Evolutionary conservation across 2,113 vertebrate species (phyloP).

Genomic region (Mungos mungo): DNA sequence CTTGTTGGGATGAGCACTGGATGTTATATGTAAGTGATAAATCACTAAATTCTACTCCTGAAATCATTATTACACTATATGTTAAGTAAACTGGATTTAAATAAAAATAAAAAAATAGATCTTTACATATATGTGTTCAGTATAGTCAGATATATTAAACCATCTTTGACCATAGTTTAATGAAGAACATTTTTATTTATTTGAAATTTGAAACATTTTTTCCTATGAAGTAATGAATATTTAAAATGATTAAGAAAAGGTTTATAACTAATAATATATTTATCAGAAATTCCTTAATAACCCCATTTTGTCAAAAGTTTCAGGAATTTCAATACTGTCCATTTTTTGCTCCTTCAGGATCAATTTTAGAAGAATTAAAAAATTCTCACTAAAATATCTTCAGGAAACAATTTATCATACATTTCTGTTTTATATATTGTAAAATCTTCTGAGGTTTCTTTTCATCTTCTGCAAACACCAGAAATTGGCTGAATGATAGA

Average conservation of each 20-base stretch:
- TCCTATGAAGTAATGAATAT: background rate
- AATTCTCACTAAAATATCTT: background rate
- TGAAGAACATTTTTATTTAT: conserved; percentile 11
- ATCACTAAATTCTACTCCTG: no score
- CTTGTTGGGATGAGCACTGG: no score
- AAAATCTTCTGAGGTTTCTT: background rate
- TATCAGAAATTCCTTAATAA: background rate
- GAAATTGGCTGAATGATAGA: background rate
- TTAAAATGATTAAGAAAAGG: background rate
- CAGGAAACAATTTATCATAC: background rate
- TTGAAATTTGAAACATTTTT: background rate
- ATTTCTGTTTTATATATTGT: background rate
- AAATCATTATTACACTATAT: no score
- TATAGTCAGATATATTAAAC: background rate
- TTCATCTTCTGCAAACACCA: background rate
- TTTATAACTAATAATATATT: no score
- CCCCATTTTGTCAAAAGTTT: background rate
- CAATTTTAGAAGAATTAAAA: conserved; percentile 23
- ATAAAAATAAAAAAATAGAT: background rate
- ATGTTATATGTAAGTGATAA: no score
- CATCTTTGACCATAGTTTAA: background rate
- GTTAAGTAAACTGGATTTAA: no score
- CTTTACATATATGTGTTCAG: background rate
- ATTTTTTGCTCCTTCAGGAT: background rate
- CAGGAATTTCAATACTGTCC: background rate